phyloP scores from a whole-genome alignment of 2,888 invertebrate genomes.

The Eugnorisma glareosa region DNA sequence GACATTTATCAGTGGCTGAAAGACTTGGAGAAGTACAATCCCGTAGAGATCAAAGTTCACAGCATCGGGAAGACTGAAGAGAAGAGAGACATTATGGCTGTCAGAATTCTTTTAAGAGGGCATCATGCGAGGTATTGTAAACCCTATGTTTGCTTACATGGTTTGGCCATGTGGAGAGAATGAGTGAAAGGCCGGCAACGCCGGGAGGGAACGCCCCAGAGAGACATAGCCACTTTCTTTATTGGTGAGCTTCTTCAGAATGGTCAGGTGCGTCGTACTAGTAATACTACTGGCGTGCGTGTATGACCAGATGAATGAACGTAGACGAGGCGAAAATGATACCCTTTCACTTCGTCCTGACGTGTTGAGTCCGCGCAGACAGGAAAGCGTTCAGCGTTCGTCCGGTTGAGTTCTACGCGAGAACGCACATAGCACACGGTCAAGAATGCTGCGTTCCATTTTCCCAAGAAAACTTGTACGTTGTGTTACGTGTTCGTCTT shows the following conservation, averaged over 20 bases:
- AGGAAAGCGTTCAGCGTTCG: too few relatives aligned
- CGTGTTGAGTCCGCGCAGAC: too few relatives aligned
- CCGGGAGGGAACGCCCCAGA: not conserved
- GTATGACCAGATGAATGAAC: not conserved
- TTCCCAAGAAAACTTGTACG: too few relatives aligned
- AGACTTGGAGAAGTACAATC: slow-evolving; percentile 83
- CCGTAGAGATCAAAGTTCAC: slow-evolving; percentile 80
- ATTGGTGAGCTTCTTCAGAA: not conserved
- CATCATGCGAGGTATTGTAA: slow-evolving; percentile 54
- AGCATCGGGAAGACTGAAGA: slow-evolving; percentile 83
- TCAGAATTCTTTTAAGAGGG: slow-evolving; percentile 66
- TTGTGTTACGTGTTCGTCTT: too few relatives aligned
- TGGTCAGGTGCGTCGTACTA: not conserved
- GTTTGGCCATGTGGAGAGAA: not conserved
- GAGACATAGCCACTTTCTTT: not conserved
- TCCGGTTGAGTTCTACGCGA: too few relatives aligned
- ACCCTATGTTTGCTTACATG: not conserved
- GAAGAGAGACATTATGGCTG: slow-evolving; percentile 79
- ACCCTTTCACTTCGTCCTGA: too few relatives aligned
- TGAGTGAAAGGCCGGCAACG: not conserved
- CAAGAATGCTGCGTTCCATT: too few relatives aligned
- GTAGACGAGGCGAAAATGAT: not conserved
- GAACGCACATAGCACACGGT: too few relatives aligned
- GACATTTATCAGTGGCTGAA: slow-evolving; percentile 91
- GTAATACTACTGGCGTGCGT: not conserved